Conservation (phyloP, 2,797 vertebrate genomes). For the Acestrorhynchus altus region DNA sequence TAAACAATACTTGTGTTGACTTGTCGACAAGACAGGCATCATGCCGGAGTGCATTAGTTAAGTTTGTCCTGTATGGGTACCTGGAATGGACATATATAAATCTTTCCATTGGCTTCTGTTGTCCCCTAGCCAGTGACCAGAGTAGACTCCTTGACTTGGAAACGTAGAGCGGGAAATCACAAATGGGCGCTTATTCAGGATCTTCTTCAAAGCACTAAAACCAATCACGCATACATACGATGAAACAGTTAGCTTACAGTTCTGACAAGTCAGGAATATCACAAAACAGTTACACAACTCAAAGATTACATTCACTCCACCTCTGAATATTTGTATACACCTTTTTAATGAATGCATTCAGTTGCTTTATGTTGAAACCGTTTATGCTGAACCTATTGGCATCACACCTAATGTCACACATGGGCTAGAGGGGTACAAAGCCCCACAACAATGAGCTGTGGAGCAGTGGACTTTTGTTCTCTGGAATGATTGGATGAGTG, state of each 20-base stretch:
- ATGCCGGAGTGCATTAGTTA: background rate
- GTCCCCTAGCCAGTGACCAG: slow-evolving; percentile 91
- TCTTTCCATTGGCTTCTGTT: slow-evolving; percentile 90
- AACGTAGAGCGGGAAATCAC: slow-evolving; percentile 91
- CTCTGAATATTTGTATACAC: too few species aligned
- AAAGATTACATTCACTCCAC: too few species aligned
- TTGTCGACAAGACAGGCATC: background rate
- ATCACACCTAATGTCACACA: too few species aligned
- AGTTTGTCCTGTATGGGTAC: slow-evolving; percentile 60
- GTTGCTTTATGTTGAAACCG: too few species aligned
- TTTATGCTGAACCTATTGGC: too few species aligned
- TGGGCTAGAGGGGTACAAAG: too few species aligned
- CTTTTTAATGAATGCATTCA: too few species aligned
- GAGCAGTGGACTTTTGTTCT: too few species aligned
- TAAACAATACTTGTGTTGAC: background rate
- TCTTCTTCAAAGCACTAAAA: slow-evolving; percentile 81
- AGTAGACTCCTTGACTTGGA: slow-evolving; percentile 87
- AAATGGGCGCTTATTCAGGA: slow-evolving; percentile 82
- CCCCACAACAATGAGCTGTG: too few species aligned
- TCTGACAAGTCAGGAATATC: too few species aligned
- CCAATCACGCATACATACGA: slow-evolving; percentile 23
- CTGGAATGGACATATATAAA: slow-evolving; percentile 85
- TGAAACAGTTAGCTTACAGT: background rate
- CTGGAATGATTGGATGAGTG: too few species aligned
- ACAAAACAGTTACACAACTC: too few species aligned